Evolutionary conservation across 2,888 invertebrate species (phyloP), one percentile per base, ranked within the genome.

Genomic region (Apamea sordens): DNA sequence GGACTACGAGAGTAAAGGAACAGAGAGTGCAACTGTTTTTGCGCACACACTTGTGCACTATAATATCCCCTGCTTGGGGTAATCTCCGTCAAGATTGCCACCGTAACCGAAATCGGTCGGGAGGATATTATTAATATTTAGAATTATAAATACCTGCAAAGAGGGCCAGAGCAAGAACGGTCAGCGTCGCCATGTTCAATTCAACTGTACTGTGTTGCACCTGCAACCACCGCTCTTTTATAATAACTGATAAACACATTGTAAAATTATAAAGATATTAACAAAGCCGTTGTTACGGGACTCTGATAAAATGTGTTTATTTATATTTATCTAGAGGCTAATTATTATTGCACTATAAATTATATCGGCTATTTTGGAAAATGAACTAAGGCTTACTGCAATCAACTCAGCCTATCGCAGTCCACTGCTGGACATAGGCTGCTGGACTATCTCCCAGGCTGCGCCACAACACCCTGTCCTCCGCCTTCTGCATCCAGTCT

Each of bases 131-230:
- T 28, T 44, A 21, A 36, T 63, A 41, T 59, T 63, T 21, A 56
- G 11, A 3, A 59, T 41, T 18, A 83, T 63, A 84, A 74, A 64
- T 86, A 84, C 84, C 84, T 86, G 84, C 86, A n/a, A 86, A 73
- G 10, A 84, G 65, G 1, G 44, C 56, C 78, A 84, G 32, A 47
- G 32, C 78, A 15, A 84, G 74, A 4, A 86, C 32, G 8, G 13
- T 73, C 53, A 59, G 32, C 78, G 69, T 36, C 44, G 83, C 84
- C 86, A 84, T 84, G 28, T 78, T 68, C 28, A 41, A 36, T 50
- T 75, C 47, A 71, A 84, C 77, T 84, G 83, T 4, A 24, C n/a
- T n/a, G n/a, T n/a, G n/a, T n/a, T n/a, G 5, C 21, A n/a, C 15
- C 67, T 32, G 11, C 36, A 56, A 21, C 28, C 47, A 7, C n/a